Conservation (phyloP, 2,113 vertebrate species). For the Zapornia atra region DNA sequence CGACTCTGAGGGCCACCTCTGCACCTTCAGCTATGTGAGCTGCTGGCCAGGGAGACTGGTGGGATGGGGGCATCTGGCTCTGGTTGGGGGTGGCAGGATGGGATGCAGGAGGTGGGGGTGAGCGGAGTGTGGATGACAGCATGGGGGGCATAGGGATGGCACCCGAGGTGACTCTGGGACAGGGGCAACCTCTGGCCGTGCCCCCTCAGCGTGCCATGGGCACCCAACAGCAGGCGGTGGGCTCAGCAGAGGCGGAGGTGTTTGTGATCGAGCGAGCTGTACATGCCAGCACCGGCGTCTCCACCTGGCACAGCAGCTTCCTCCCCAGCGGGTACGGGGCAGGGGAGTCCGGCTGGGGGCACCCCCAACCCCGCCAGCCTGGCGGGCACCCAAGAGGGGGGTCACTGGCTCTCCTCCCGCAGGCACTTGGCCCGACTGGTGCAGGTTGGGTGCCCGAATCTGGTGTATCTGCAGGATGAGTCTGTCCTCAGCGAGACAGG, state of each 20-base stretch:
- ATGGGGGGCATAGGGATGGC: no score
- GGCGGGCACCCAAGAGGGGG: not conserved
- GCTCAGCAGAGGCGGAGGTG: constrained; percentile 70
- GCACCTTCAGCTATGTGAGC: constrained; percentile 83
- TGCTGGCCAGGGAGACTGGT: fast-evolving
- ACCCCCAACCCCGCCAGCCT: not conserved
- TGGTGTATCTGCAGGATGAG: constrained; percentile 76
- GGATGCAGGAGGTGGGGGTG: not conserved
- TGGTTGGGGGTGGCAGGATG: not conserved
- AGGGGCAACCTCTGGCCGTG: not conserved
- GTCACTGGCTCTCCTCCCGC: not conserved
- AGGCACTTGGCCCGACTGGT: constrained; percentile 83
- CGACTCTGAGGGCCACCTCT: constrained; percentile 74
- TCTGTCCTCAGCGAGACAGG: not conserved
- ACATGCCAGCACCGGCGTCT: constrained; percentile 30
- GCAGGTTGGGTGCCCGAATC: constrained; percentile 83
- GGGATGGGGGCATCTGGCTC: not conserved
- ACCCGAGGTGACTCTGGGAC: not conserved
- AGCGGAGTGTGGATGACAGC: not conserved
- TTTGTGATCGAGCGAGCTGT: constrained; percentile 83
- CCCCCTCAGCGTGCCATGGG: constrained; percentile 73
- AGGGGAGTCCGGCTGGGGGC: fast-evolving
- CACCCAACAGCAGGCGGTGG: constrained; percentile 73
- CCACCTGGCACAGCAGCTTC: constrained; percentile 85
- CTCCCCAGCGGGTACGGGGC: constrained; percentile 83